A percentile compares a stretch with the other conserved stretches of the same genome.
phyloP scores from a whole-genome alignment of 2,113 vertebrate genomes.

The Macaca fascicularis region T2T-MFA8v1.1 NC_088379.1:174256001-174256500 shows the following conservation, averaged over 20 bases:
- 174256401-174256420: background rate
- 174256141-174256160: background rate
- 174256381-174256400: background rate
- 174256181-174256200: background rate
- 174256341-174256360: background rate
- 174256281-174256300: background rate
- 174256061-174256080: background rate
- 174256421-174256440: background rate
- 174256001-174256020: background rate
- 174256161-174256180: background rate
- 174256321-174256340: background rate
- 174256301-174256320: background rate
- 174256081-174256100: background rate
- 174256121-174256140: too few species aligned
- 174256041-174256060: constrained; percentile 13
- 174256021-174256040: background rate
- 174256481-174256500: background rate
- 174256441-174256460: background rate
- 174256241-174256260: background rate
- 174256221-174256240: background rate
- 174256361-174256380: background rate
- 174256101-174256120: background rate
- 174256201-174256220: background rate
- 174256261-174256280: background rate
- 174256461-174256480: background rate